Base-by-base conservation (phyloP, 2,888 invertebrate genomes). In the Nematopogon swammerdamellus region DNA sequence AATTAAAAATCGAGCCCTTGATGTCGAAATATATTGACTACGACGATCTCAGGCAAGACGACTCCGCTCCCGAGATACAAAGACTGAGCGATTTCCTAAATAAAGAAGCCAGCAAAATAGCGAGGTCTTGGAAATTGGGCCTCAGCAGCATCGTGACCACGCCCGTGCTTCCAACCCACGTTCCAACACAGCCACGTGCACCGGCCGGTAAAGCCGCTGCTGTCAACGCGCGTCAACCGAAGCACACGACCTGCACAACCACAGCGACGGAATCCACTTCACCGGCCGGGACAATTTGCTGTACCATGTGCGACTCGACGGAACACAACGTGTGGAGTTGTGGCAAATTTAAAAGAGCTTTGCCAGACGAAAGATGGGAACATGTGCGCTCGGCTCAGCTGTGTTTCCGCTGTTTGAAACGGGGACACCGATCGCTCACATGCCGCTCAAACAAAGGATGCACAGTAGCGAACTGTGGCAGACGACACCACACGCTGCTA, bases 351-450 rank as follows among this genome's bases (percentile, higher is more conserved):
- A 46, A 19, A 16, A 14, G 10, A 2, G 19, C 20, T 4, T 10
- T 20, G n/a, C 3, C 19, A 2, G 20, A 19, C 8, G 46, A 19
- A 6, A 19, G n/a, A 19, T 46, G 46, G 46, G 20, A 19, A 6
- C 11, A 19, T 8, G 11, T 16, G 8, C 10, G 18, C 8, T 3
- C 8, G 25, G 19, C 18, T 10, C 10, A 10, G 17, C 49, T 52
- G 11, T 49, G 50, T 29, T 52, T 54, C 20, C 30, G 36, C 19
- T 54, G 54, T 18, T 16, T 52, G 1, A n/a, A n/a, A 10, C 46
- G 25, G 2, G 44, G 48, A 42, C 50, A 52, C 17, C 44, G 25
- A 2, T 44, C 51, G 2, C 10, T 2, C 3, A 5, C 2, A 1
- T 53, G 53, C 20, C 45, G 20, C 18, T 25, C 45, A 2, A 46